Evolutionary conservation across 1,140 invertebrate genomes (phyloP), one percentile per base, ranked within the genome.

Genomic region (Drosophila fuyamai): DNA sequence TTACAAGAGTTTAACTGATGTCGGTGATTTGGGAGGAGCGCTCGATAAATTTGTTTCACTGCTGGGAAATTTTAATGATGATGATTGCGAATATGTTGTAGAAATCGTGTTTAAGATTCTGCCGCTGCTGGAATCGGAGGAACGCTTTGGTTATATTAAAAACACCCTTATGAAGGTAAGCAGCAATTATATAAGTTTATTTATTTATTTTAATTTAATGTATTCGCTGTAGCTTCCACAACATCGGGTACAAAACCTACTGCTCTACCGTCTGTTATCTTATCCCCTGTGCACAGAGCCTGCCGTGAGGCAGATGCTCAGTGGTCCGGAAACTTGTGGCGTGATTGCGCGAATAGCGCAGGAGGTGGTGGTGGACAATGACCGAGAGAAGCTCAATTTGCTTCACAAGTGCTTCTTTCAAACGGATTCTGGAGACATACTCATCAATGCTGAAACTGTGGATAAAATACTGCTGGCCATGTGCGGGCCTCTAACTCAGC

Each of bases 31-130:
- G 4, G 74, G 92, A 1, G 78, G 90, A 9, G 93, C 95, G 51
- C 94, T 94, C 60, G 80, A 94, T 48, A 92, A 91, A 48, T 91
- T 95, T 47, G 92, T 91, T 13, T 78, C 80, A 0, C 94, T 94
- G 92, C 81, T 95, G 29, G 79, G 81, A 4, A 81, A 90, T 41
- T 8, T 74, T 9, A 90, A 91, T 32, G 81, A 91, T 9, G 91
- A 93, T 13, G 80, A 92, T 46, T 92, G 86, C 7, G 93, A 94
- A 44, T 75, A 88, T 57, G 74, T 94, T 4, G 88, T 95, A 7
- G 93, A 94, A 77, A 93, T 96, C 14, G 93, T 94, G 61, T 95
- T 96, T 79, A 93, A 93, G 59, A 83, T 95, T 32, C 89, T 95
- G 13, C 93, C 92, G 40, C 93, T 94, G 72, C 81, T 94, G 53